Evolutionary conservation across 2,113 vertebrate genomes (phyloP).

Genomic region (Felis chaus): DNA sequence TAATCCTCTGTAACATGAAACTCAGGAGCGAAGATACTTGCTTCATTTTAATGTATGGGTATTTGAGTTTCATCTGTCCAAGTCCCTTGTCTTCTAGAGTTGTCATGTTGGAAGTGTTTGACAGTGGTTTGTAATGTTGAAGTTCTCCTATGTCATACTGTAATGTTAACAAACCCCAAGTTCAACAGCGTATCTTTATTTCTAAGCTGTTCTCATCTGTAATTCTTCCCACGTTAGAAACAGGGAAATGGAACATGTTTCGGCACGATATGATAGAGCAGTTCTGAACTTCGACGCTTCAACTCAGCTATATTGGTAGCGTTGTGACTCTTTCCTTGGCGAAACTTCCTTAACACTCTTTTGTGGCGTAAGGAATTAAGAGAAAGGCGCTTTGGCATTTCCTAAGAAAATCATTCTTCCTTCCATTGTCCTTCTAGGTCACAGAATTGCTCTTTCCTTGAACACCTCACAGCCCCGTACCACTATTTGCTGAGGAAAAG

Average conservation of each 20-base stretch:
- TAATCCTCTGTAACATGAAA: background rate
- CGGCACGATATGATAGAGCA: background rate
- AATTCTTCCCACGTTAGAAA: background rate
- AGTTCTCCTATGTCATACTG: background rate
- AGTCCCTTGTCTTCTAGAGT: background rate
- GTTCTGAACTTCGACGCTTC: background rate
- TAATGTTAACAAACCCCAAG: background rate
- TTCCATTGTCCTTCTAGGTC: background rate
- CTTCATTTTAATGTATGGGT: background rate
- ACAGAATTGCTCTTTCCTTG: background rate
- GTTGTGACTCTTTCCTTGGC: background rate
- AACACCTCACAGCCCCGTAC: background rate
- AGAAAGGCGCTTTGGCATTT: background rate
- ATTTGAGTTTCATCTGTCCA: background rate
- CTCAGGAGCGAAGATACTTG: background rate
- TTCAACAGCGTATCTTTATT: background rate
- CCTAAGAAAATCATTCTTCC: background rate
- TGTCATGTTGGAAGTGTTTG: background rate
- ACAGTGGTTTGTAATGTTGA: background rate
- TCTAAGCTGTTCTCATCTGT: background rate
- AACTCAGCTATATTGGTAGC: background rate
- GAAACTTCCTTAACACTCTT: background rate
- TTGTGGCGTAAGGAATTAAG: background rate
- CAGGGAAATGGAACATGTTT: background rate
- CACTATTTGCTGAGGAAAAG: background rate